Conservation (phyloP, 37 sponge, comb jelly and placozoan genomes). For the Spongilla lacustris region DNA sequence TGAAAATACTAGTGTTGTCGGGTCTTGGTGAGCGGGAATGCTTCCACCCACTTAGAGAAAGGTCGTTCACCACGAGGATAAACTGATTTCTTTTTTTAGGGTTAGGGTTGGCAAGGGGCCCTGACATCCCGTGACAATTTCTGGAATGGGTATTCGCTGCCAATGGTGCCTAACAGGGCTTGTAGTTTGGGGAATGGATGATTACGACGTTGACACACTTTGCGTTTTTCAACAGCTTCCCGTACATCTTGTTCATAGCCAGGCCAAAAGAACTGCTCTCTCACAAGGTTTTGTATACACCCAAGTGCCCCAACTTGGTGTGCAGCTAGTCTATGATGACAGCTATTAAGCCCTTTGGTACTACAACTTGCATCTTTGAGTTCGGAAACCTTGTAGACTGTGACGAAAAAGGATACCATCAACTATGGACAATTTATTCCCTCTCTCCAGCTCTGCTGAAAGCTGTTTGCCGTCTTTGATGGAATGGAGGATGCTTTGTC, state of each 20-base stretch:
- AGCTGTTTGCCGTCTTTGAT: not conserved
- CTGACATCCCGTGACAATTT: constrained; percentile 31
- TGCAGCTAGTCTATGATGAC: constrained; percentile 17
- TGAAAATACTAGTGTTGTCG: constrained; percentile 1
- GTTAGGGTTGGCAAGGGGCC: constrained; percentile 36
- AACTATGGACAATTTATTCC: not conserved
- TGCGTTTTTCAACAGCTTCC: constrained; percentile 3
- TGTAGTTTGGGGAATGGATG: constrained; percentile 5
- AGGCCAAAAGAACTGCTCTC: constrained; percentile 32
- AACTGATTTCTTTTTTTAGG: constrained; percentile 11
- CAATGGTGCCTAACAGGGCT: constrained; percentile 30
- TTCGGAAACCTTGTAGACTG: constrained; percentile 6
- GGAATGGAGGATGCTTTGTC: not conserved
- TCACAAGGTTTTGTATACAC: constrained; percentile 23
- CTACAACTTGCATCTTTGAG: constrained; percentile 5
- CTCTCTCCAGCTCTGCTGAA: not conserved
- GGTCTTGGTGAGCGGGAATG: constrained; percentile 20
- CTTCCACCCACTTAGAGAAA: constrained; percentile 48
- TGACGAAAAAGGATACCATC: constrained; percentile 3
- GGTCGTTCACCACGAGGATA: constrained; percentile 33
- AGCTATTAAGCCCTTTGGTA: not conserved
- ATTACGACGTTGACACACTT: constrained; percentile 14
- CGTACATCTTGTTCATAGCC: constrained; percentile 7
- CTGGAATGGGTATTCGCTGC: constrained; percentile 7
- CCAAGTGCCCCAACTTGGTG: constrained; percentile 22